A percentile compares a stretch with the other conserved stretches of the same genome.
Evolutionary conservation across 2,797 vertebrate genomes (phyloP).

Genomic region (Geotria australis): DNA sequence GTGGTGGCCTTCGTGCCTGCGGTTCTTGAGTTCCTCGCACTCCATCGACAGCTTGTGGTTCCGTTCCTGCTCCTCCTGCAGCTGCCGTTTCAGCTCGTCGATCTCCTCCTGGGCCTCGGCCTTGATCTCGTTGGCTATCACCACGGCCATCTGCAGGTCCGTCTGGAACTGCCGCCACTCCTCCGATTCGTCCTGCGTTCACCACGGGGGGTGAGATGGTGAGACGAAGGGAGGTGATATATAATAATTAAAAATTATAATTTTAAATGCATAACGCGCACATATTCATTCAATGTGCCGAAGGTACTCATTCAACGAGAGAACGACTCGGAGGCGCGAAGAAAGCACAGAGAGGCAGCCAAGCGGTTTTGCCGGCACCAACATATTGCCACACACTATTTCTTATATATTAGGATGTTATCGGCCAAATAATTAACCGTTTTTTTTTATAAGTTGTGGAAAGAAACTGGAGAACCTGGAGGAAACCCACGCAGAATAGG

Average conservation of each 20-base stretch:
- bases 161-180: slow-evolving; percentile 94
- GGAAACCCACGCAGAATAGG: too few relatives aligned
- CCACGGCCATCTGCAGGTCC: slow-evolving; percentile 72
- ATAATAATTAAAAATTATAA: background rate
- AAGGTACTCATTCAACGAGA: too few relatives aligned
- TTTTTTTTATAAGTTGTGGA: too few relatives aligned
- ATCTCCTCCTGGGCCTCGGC: slow-evolving; percentile 89
- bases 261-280: too few relatives aligned
- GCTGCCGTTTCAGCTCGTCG: slow-evolving; percentile 47
- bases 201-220: background rate
- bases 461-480: too few relatives aligned
- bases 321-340: too few relatives aligned
- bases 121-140: slow-evolving; percentile 85
- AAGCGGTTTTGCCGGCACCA: background rate
- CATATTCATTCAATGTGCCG: too few relatives aligned
- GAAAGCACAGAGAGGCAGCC: too few relatives aligned
- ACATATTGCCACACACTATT: too few relatives aligned
- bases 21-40: slow-evolving; percentile 48
- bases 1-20: too few relatives aligned
- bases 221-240: slow-evolving; percentile 3
- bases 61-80: slow-evolving; percentile 58
- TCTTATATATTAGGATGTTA: too few relatives aligned
- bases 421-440: too few relatives aligned
- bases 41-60: slow-evolving; percentile 71
- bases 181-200: slow-evolving; percentile 50